Conservation (phyloP, 2,888 invertebrate genomes). For the Eucriotettix oculatus region DNA sequence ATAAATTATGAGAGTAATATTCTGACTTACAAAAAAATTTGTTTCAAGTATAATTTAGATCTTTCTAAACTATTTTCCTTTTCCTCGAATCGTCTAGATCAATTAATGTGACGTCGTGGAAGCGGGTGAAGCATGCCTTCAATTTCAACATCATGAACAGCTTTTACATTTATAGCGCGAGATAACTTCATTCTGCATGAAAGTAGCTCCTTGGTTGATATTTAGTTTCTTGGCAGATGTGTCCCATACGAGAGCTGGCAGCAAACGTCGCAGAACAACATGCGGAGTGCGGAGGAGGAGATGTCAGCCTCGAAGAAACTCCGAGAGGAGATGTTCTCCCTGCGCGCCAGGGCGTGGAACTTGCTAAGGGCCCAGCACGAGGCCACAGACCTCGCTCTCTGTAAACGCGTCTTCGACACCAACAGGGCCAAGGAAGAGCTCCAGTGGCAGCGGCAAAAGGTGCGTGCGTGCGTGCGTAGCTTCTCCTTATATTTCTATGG, state of each 20-base stretch:
- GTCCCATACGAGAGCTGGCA: slow-evolving; percentile 71
- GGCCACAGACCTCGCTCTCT: slow-evolving; percentile 65
- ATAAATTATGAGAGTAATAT: too few relatives aligned
- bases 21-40: too few relatives aligned
- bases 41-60: too few relatives aligned
- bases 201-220: too few relatives aligned
- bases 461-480: slow-evolving; percentile 18
- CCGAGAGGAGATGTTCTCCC: slow-evolving; percentile 61
- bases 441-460: slow-evolving; percentile 71
- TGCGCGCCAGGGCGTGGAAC: slow-evolving; percentile 60
- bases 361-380: slow-evolving; percentile 67
- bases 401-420: slow-evolving; percentile 77
- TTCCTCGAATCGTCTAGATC: too few relatives aligned
- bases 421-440: slow-evolving; percentile 70
- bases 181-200: too few relatives aligned
- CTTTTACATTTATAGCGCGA: too few relatives aligned
- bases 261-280: slow-evolving; percentile 57
- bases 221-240: neutral
- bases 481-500: too few relatives aligned
- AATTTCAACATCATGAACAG: too few relatives aligned
- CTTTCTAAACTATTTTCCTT: too few relatives aligned
- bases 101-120: too few relatives aligned
- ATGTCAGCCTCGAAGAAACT: slow-evolving; percentile 58
- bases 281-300: slow-evolving; percentile 61
- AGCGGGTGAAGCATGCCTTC: too few relatives aligned